A percentile compares a stretch with the other conserved stretches of the same genome.
These are phyloP conservation scores for Craseonycteris thonglongyai DNA, from an alignment of 2,113 vertebrate species.

Conservation along the genomic window DNA sequence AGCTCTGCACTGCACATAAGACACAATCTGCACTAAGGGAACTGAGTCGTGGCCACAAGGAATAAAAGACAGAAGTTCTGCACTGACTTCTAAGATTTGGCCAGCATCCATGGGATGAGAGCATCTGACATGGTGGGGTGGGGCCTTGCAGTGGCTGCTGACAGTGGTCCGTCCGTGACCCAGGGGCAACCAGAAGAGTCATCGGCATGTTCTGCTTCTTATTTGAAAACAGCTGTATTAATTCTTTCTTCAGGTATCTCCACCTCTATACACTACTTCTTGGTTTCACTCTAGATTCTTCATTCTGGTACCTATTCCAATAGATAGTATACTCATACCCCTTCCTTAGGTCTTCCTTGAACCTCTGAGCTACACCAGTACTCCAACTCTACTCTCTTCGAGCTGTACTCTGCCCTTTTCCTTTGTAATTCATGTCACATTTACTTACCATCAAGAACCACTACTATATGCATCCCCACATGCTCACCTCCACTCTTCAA, in stretches of 20 bases:
- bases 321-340: not conserved
- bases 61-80: not conserved
- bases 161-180: not conserved
- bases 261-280: not conserved
- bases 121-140: accelerated
- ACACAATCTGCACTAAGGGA: accelerated
- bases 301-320: not conserved
- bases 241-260: not conserved
- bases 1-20: accelerated
- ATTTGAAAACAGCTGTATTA: not conserved
- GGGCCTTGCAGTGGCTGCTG: not conserved
- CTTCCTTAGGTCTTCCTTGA: not conserved
- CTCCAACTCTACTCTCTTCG: not conserved
- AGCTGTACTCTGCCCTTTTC: not conserved
- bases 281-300: not conserved
- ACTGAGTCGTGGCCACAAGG: not conserved
- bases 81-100: not conserved
- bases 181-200: too few relatives aligned
- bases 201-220: not conserved
- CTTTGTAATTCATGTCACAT: not conserved
- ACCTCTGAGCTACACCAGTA: not conserved
- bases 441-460: not conserved
- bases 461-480: not conserved
- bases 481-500: not conserved
- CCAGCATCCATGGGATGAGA: not conserved